phyloP scores from a whole-genome alignment of 2,888 invertebrate genomes.

The Harpalus rubripes region DNA sequence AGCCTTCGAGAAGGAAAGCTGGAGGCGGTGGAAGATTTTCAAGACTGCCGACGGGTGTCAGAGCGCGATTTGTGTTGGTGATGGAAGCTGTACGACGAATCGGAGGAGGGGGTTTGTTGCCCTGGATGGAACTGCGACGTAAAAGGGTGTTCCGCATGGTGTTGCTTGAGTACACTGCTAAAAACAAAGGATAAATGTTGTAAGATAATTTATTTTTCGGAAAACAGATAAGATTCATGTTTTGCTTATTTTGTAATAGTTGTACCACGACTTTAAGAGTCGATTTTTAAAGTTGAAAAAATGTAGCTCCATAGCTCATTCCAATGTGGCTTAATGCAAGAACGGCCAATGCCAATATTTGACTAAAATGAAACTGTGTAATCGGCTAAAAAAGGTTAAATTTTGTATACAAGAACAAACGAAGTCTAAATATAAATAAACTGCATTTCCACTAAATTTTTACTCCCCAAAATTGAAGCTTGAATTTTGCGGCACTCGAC shows the following conservation, averaged over 20 bases:
- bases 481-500: too few relatives aligned
- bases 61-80: slow-evolving; percentile 75
- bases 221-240: background rate
- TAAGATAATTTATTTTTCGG: background rate
- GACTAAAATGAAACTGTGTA: too few relatives aligned
- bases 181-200: background rate
- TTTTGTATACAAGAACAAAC: too few relatives aligned
- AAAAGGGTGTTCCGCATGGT: slow-evolving; percentile 77
- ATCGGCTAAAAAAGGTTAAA: too few relatives aligned
- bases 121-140: slow-evolving; percentile 81
- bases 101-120: slow-evolving; percentile 89
- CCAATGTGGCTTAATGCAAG: too few relatives aligned
- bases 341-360: too few relatives aligned
- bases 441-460: too few relatives aligned
- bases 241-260: background rate
- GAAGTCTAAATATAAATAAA: too few relatives aligned
- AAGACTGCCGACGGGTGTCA: slow-evolving; percentile 77
- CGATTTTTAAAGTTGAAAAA: too few relatives aligned
- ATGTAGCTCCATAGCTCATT: too few relatives aligned
- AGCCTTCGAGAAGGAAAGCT: slow-evolving; percentile 85
- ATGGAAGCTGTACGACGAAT: slow-evolving; percentile 88
- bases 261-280: too few relatives aligned
- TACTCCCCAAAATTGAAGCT: too few relatives aligned
- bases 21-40: slow-evolving; percentile 87
- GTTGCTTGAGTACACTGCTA: slow-evolving; percentile 73